These are phyloP conservation scores for Drosophila atroscutellata DNA, from an alignment of 2,888 invertebrate species.

Conservation along the genomic window DNA sequence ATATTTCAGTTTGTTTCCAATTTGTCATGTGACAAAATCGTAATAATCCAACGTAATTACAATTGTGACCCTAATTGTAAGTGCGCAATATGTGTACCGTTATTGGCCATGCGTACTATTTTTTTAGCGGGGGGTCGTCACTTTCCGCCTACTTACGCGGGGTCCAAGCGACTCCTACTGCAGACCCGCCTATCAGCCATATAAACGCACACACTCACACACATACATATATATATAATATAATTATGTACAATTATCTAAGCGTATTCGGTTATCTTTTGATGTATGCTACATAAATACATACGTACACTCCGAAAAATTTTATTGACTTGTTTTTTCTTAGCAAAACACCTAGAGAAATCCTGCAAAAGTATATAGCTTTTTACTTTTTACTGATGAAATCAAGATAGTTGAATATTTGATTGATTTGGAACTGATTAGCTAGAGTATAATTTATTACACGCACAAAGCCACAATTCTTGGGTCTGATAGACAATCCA, in stretches of 20 bases:
- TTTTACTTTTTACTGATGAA: not conserved
- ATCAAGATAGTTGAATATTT: not conserved
- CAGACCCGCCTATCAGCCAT: not conserved
- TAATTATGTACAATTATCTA: not conserved
- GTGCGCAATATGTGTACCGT: not conserved
- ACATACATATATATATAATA: not conserved
- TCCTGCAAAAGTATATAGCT: not conserved
- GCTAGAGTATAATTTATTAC: not conserved
- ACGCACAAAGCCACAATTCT: not conserved
- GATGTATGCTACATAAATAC: not conserved
- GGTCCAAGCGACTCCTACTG: not conserved
- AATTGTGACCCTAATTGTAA: not conserved
- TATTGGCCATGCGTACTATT: constrained; percentile 10
- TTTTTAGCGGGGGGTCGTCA: not conserved
- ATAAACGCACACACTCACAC: not conserved
- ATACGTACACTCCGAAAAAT: not conserved
- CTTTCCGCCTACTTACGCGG: not conserved
- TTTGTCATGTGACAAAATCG: not conserved
- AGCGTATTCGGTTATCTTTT: not conserved
- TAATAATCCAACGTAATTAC: no score
- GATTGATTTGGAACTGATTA: not conserved
- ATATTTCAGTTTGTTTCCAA: not conserved
- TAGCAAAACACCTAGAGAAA: not conserved
- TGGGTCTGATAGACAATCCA: not conserved
- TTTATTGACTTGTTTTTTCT: no score